Conservation (phyloP, 2,797 vertebrate species). For the Labeo calbasu region DNA sequence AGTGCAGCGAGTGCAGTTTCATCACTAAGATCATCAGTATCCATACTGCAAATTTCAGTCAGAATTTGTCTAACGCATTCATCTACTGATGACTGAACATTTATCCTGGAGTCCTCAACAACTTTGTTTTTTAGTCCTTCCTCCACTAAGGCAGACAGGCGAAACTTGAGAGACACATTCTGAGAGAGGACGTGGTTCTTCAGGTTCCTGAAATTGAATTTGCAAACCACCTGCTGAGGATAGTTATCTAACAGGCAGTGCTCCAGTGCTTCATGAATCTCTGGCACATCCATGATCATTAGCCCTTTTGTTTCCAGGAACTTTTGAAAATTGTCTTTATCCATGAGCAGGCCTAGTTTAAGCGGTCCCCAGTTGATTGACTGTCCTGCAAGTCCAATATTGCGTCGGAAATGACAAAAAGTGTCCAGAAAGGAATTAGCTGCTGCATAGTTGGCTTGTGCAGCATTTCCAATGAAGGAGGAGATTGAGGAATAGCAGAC, state of each 20-base stretch:
- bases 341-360: slow-evolving; percentile 84
- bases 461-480: slow-evolving; percentile 84
- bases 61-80: slow-evolving; percentile 76
- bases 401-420: slow-evolving; percentile 86
- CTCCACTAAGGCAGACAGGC: slow-evolving; percentile 72
- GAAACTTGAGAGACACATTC: slow-evolving; percentile 74
- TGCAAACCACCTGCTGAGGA: slow-evolving; percentile 81
- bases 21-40: slow-evolving; percentile 73
- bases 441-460: slow-evolving; percentile 86
- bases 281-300: slow-evolving; percentile 76
- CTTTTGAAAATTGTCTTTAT: slow-evolving; percentile 79
- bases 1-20: slow-evolving; percentile 71
- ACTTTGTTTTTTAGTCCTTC: slow-evolving; percentile 61
- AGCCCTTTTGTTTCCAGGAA: slow-evolving; percentile 83
- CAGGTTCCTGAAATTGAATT: slow-evolving; percentile 80
- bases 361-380: slow-evolving; percentile 88
- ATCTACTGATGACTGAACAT: slow-evolving; percentile 61
- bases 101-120: slow-evolving; percentile 38
- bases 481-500: slow-evolving; percentile 88
- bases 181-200: slow-evolving; percentile 70
- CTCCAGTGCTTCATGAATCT: slow-evolving; percentile 80
- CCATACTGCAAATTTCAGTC: slow-evolving; percentile 72
- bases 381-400: slow-evolving; percentile 83
- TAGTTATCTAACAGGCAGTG: slow-evolving; percentile 78
- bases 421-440: slow-evolving; percentile 87